phyloP scores from a whole-genome alignment of 2,888 invertebrate genomes.

The Artemia sinica region DNA sequence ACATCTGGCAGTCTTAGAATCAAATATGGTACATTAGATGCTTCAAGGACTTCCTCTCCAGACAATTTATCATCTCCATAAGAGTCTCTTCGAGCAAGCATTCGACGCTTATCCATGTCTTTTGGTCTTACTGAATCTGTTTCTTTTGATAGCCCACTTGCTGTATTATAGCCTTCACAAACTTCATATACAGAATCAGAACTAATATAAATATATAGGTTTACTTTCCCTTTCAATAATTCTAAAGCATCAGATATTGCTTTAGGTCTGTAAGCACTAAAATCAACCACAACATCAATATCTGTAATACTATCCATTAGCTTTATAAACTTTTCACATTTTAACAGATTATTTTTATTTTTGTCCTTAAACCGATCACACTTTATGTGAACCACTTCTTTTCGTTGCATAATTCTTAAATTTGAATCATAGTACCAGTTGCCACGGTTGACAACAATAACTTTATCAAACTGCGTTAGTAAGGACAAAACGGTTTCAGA shows the following conservation, averaged over 20 bases:
- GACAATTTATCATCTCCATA: conserved; percentile 34
- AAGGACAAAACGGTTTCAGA: conserved; percentile 31
- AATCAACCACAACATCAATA: conserved; percentile 34
- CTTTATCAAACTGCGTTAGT: conserved; percentile 28
- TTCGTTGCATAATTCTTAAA: conserved; percentile 26
- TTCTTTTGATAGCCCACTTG: conserved; percentile 27
- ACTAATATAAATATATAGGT: conserved; percentile 34
- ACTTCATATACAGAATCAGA: conserved; percentile 37
- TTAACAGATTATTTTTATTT: conserved; percentile 10
- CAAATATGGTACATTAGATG: conserved; percentile 30
- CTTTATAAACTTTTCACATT: conserved; percentile 8
- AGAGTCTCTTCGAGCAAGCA: conserved; percentile 29
- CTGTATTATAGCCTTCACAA: conserved; percentile 26
- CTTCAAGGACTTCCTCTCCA: conserved; percentile 32
- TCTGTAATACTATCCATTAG: conserved; percentile 22
- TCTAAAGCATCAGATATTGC: conserved; percentile 30
- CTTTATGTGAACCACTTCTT: conserved; percentile 27
- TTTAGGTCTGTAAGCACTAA: conserved; percentile 33
- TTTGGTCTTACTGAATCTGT: conserved; percentile 32
- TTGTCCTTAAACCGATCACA: conserved; percentile 31
- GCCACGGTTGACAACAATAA: conserved; percentile 33
- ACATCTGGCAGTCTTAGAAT: conserved; percentile 35
- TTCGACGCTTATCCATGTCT: conserved; percentile 27
- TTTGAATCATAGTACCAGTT: conserved; percentile 35
- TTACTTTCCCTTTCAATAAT: conserved; percentile 29